These are phyloP conservation scores for Liolophura sinensis DNA, from an alignment of 1,140 invertebrate genomes.

Conservation along the genomic window DNA sequence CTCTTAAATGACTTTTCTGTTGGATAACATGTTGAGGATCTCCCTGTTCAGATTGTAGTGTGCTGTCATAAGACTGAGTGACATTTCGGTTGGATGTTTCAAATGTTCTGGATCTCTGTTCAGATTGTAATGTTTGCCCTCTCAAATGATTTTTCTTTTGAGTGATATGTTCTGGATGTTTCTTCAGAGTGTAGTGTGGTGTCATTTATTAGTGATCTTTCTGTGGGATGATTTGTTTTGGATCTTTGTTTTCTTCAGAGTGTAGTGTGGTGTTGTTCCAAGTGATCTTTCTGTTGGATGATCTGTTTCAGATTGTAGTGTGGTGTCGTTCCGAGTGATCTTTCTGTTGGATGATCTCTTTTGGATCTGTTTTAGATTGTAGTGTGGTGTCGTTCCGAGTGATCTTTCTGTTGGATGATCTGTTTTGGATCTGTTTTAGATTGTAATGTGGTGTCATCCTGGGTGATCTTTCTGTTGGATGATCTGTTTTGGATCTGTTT, in stretches of 20 bases:
- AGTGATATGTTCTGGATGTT: constrained; percentile 9
- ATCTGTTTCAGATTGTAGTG: constrained; percentile 79
- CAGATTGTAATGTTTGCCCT: too few relatives aligned
- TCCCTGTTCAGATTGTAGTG: constrained; percentile 89
- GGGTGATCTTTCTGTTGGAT: constrained; percentile 90
- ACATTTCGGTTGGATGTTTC: constrained; percentile 92
- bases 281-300: constrained; percentile 1
- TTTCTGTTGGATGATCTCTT: constrained; percentile 93
- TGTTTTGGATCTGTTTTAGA: constrained; percentile 66
- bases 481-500: constrained; percentile 88
- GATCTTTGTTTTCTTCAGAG: constrained; percentile 63
- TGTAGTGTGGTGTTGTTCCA: neutral
- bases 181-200: constrained; percentile 89
- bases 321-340: constrained; percentile 88
- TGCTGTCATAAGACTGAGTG: constrained; percentile 88
- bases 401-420: too few relatives aligned
- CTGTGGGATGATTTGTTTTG: constrained; percentile 95
- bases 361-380: too few relatives aligned
- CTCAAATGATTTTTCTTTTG: too few relatives aligned
- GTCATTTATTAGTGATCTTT: constrained; percentile 86
- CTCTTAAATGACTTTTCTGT: neutral
- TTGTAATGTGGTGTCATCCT: constrained; percentile 89
- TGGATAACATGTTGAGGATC: constrained; percentile 15
- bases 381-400: too few relatives aligned
- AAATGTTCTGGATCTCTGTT: constrained; percentile 99